Evolutionary conservation across 2,113 vertebrate genomes (phyloP).

Genomic region (Silurus glanis): DNA sequence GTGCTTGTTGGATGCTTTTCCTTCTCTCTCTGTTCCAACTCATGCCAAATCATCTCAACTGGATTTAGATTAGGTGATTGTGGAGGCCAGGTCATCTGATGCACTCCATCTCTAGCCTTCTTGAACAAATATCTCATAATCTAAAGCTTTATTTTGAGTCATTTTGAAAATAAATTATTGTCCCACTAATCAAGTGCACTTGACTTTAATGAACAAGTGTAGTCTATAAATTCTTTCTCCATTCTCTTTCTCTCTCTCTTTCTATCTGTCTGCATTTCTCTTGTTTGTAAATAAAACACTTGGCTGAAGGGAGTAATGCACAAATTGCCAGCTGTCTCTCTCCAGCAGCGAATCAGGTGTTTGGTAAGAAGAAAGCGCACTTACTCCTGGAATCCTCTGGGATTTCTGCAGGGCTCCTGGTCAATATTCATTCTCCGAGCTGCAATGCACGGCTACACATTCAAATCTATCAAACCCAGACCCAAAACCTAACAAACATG

Average conservation of each 20-base stretch:
- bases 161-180: too few relatives aligned
- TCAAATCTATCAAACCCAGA: slow-evolving; percentile 34
- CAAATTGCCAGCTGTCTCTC: slow-evolving; percentile 13
- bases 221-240: background rate
- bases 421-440: slow-evolving; percentile 41
- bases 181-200: too few relatives aligned
- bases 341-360: slow-evolving; percentile 42
- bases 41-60: too few relatives aligned
- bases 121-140: too few relatives aligned
- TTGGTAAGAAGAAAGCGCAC: slow-evolving; percentile 39
- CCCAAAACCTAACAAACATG: slow-evolving; percentile 26
- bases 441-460: slow-evolving; percentile 16
- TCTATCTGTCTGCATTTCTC: background rate
- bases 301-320: slow-evolving; percentile 21
- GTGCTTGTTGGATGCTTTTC: too few relatives aligned
- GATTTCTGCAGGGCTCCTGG: slow-evolving; percentile 33
- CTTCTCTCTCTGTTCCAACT: too few relatives aligned
- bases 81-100: too few relatives aligned
- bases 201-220: background rate
- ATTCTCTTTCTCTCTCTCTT: background rate
- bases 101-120: too few relatives aligned
- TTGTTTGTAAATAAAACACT: slow-evolving; percentile 31
- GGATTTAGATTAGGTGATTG: too few relatives aligned
- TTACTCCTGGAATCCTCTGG: slow-evolving; percentile 32
- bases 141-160: too few relatives aligned